A percentile compares a stretch with the other conserved stretches of the same genome.
Conservation (phyloP, 2,113 vertebrate species). For the Microtus ochrogaster region DNA sequence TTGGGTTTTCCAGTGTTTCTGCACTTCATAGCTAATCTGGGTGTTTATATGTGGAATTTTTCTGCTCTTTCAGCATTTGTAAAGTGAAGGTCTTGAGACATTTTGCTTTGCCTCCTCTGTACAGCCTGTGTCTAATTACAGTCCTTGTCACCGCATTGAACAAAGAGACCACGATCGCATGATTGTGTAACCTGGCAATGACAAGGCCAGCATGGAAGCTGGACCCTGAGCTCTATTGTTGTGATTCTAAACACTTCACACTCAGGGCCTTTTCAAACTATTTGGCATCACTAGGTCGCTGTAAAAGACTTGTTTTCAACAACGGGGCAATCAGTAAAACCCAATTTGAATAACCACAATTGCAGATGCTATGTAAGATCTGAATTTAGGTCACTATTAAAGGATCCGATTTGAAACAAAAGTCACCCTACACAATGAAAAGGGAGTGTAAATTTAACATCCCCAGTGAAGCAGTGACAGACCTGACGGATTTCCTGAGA, state of each 20-base stretch:
- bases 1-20: slow-evolving; percentile 2
- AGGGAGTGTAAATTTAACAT: background rate
- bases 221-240: background rate
- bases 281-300: slow-evolving; percentile 35
- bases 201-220: background rate
- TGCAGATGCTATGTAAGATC: slow-evolving; percentile 1
- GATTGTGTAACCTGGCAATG: background rate
- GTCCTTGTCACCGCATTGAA: background rate
- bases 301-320: slow-evolving; percentile 30
- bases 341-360: slow-evolving; percentile 31
- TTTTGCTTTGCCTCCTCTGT: background rate
- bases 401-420: slow-evolving; percentile 30
- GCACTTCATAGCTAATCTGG: slow-evolving; percentile 6
- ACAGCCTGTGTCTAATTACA: slow-evolving; percentile 35
- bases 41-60: slow-evolving; percentile 8
- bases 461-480: background rate
- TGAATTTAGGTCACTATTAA: slow-evolving; percentile 28
- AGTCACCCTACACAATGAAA: background rate
- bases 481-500: background rate
- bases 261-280: slow-evolving; percentile 1
- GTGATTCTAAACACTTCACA: background rate
- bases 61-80: slow-evolving; percentile 44
- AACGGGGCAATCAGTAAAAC: slow-evolving; percentile 49
- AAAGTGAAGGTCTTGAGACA: background rate
- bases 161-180: background rate